These are phyloP conservation scores for Pterocles orientalis DNA, from an alignment of 2,113 vertebrate genomes.

Conservation along the genomic window DNA sequence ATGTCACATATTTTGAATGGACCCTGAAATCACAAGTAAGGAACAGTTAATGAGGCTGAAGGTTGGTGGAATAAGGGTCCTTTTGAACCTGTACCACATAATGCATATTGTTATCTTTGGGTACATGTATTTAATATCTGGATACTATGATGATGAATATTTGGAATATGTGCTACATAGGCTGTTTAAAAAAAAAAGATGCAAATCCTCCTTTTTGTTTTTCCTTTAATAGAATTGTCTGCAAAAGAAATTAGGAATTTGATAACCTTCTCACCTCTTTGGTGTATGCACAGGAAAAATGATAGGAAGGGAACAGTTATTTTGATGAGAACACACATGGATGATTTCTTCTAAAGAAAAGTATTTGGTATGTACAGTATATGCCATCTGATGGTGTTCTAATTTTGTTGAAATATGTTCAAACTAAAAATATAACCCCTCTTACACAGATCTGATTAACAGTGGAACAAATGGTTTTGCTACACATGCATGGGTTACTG, in stretches of 20 bases:
- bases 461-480: background rate
- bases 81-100: background rate
- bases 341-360: background rate
- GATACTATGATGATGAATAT: background rate
- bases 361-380: background rate
- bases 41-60: background rate
- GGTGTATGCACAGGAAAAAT: background rate
- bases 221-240: background rate
- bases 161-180: background rate
- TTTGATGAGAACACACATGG: background rate
- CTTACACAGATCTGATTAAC: background rate
- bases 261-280: background rate
- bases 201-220: background rate
- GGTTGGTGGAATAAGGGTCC: background rate
- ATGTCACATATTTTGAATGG: background rate
- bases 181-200: background rate
- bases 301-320: background rate
- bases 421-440: background rate
- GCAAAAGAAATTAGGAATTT: background rate
- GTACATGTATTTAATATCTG: background rate
- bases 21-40: background rate
- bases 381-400: background rate
- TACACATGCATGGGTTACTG: background rate
- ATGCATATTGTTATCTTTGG: background rate
- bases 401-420: background rate